phyloP scores from a whole-genome alignment of 2,113 vertebrate species.

The Monarcha castaneiventris region DNA sequence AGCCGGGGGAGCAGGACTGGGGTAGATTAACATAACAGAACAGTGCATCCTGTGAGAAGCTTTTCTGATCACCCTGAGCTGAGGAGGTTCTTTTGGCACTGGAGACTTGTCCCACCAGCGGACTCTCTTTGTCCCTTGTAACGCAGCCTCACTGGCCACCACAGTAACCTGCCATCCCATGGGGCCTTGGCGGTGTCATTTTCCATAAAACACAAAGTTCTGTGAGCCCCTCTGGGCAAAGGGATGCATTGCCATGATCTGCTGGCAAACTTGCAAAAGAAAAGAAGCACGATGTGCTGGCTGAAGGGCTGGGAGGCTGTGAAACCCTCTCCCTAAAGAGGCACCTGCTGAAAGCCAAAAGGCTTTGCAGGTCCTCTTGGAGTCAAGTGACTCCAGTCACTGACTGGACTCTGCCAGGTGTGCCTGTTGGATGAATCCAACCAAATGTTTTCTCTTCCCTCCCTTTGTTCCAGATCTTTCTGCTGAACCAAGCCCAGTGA shows the following conservation, averaged over 20 bases:
- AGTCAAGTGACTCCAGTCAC: background rate
- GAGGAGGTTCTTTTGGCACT: too few species aligned
- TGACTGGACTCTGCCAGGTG: background rate
- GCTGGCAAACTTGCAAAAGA: background rate
- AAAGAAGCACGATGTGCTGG: background rate
- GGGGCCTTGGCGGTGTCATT: background rate
- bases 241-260: background rate
- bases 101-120: too few species aligned
- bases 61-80: too few species aligned
- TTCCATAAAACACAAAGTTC: background rate
- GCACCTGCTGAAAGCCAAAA: background rate
- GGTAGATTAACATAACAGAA: too few species aligned
- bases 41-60: too few species aligned
- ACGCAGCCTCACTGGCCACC: too few species aligned
- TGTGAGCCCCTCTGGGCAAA: background rate
- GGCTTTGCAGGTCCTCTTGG: background rate
- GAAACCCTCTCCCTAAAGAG: background rate
- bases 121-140: too few species aligned
- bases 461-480: conserved; percentile 76
- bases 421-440: background rate
- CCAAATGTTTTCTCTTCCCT: background rate
- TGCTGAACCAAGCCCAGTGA: conserved; percentile 73
- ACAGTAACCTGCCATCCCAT: background rate
- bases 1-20: too few species aligned
- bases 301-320: background rate